Base-by-base conservation (phyloP, 92 coral and sea anemone species). In the Galaxea fascicularis region DNA sequence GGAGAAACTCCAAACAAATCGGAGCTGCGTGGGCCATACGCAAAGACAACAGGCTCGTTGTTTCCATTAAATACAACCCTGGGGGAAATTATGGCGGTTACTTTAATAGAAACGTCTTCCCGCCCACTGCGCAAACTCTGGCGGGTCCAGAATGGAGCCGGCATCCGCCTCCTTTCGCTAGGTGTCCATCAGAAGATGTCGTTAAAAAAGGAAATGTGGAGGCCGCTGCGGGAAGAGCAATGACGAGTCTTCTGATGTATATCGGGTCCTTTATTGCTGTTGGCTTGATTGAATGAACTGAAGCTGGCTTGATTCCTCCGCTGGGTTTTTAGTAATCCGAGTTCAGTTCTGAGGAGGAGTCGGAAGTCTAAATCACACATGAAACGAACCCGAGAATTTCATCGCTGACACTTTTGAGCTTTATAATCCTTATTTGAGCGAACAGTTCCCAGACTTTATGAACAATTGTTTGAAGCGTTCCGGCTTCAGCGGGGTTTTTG, bases 11-110 rank as follows among this genome's bases (percentile, higher is more conserved):
- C 1, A 89, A 17, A 79, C 83, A 79, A 49, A 85, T 89, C 49
- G 93, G 93, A 27, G 93, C 87, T 27, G 87, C 89, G 17, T 87
- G 75, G 90, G 79, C 74, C 10, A 22, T 74, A 1, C 93, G 90
- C 27, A 85, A 85, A 44, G 90, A 89, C 84, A 76, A 84, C 49
- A 56, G 44, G 25, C 73, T 89, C 64, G 70, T 86, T 1, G n/a
- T 89, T 13, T 77, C 80, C 22, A 64, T 89, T 30, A 89, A 89
- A 54, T 89, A 89, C 87, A 30, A 57, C 1, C 87, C 93, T 5
- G 79, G 77, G 11, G 93, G 93, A 15, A 89, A 89, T 20, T 14
- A 56, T 1, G 28, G 58, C 27, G 49, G 79, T 30, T 73, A 64
- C 74, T 89, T 71, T 73, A 59, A 24, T 4, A 78, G 35, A 0